Evolutionary conservation across 1,140 invertebrate species (phyloP), one percentile per base, ranked within the genome.

Genomic region (Lucilia sericata): DNA sequence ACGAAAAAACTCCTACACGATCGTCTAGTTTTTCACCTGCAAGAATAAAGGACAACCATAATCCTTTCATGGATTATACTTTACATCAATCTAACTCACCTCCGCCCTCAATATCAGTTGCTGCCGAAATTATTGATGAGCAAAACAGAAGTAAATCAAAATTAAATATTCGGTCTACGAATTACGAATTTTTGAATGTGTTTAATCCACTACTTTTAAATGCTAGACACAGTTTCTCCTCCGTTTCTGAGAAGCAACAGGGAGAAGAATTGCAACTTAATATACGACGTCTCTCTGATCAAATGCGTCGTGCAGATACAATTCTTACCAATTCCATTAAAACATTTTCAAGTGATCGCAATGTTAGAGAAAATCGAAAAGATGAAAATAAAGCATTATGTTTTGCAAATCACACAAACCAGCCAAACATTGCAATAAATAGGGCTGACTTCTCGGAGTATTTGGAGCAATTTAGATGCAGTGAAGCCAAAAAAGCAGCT

Each of bases 231-330:
- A 90, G 89, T 85, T 89, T 90, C 74, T 84, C 89, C 70, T 87
- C 89, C 60, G 82, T 88, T 74, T 88, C 89, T 9, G 19, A 70
- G 8, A 85, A 17, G 85, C 85, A 14, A 86, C 51, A 84, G 36
- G 78, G 85, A 25, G 87, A 91, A 25, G 89, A 91, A 83, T 75
- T 91, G 8, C 88, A 88, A 70, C 83, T 90, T 12, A 89, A 90
- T 82, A 89, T 90, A 42, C 87, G 89, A 49, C 86, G 89, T 42
- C 74, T 91, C 8, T 89, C 89, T 7, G 89, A 90, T 60, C 89
- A 91, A 85, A 89, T 90, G 74, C 84, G 84, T 83, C 51, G 51
- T 17, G 47, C 21, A 13, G 83, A 86, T 51, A 80, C 84, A 42
- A 84, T 84, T 7, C 25, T 87, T 34, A 81, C 85, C 19, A 83